Percentiles rank a stretch among this genome's conserved stretches.
These are phyloP conservation scores for Cotesia chilonis DNA, from an alignment of 1,140 invertebrate species.

Conservation along the genomic window DNA sequence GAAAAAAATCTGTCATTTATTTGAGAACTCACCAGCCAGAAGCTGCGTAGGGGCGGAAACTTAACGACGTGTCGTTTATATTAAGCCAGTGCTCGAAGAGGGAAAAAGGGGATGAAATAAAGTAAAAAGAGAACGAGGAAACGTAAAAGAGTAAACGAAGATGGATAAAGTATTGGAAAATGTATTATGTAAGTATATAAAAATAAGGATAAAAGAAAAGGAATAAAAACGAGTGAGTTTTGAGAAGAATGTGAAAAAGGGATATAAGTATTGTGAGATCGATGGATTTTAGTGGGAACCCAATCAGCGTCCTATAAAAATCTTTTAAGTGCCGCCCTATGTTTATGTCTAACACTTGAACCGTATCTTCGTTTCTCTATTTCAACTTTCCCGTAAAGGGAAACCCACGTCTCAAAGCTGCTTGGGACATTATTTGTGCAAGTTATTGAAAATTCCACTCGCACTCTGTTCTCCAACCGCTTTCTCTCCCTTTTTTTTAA, in stretches of 20 bases:
- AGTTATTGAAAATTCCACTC: conserved; percentile 40
- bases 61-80: conserved; percentile 37
- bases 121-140: conserved; percentile 13
- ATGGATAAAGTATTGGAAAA: conserved; percentile 22
- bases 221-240: conserved; percentile 8
- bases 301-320: conserved; percentile 30
- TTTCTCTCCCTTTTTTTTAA: background rate
- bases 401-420: conserved; percentile 12
- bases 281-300: conserved; percentile 10
- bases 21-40: conserved; percentile 24
- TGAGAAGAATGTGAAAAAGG: conserved; percentile 17
- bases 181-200: background rate
- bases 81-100: conserved; percentile 22
- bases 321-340: conserved; percentile 35
- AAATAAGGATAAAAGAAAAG: no score
- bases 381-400: background rate
- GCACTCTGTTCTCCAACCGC: conserved; percentile 8
- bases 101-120: conserved; percentile 1
- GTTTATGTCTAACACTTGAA: conserved; percentile 31
- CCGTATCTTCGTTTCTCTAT: conserved; percentile 21
- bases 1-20: conserved; percentile 40
- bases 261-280: conserved; percentile 29
- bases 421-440: conserved; percentile 23
- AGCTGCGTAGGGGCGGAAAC: background rate
- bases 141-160: background rate